Conservation (phyloP, 2,113 vertebrate genomes). For the Hemiprocne comata region DNA sequence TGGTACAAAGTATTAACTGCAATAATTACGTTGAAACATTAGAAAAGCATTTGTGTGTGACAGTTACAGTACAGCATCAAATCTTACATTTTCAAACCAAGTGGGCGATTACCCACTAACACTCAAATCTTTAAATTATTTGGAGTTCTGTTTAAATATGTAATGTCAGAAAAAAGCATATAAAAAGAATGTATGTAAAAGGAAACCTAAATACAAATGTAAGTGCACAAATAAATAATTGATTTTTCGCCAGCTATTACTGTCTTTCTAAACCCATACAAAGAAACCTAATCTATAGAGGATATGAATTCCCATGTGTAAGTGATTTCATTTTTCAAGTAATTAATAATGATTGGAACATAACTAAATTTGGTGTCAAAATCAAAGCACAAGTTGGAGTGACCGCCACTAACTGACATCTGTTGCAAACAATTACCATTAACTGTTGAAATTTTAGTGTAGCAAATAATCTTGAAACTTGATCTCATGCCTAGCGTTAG, state of each 20-base stretch:
- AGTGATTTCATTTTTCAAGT: slow-evolving; percentile 67
- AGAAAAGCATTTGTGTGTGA: slow-evolving; percentile 90
- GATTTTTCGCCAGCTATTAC: slow-evolving; percentile 74
- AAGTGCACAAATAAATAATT: slow-evolving; percentile 80
- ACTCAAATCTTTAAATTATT: slow-evolving; percentile 80
- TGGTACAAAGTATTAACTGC: slow-evolving; percentile 95
- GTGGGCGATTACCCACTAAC: slow-evolving; percentile 70
- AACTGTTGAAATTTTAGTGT: slow-evolving; percentile 51
- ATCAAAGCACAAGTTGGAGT: slow-evolving; percentile 68
- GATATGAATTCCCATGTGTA: slow-evolving; percentile 61
- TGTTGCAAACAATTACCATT: slow-evolving; percentile 36
- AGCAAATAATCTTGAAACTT: slow-evolving; percentile 49
- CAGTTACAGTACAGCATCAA: slow-evolving; percentile 92
- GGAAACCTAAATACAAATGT: slow-evolving; percentile 74
- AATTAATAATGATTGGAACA: slow-evolving; percentile 70
- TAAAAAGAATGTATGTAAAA: slow-evolving; percentile 83
- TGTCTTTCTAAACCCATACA: slow-evolving; percentile 60
- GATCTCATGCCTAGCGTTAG: slow-evolving; percentile 53
- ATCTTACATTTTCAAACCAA: slow-evolving; percentile 83
- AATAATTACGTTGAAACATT: slow-evolving; percentile 94
- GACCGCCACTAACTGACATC: slow-evolving; percentile 48
- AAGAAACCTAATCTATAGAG: slow-evolving; percentile 59
- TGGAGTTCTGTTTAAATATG: slow-evolving; percentile 78
- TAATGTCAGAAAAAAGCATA: slow-evolving; percentile 81
- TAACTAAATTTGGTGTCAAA: slow-evolving; percentile 61